These are phyloP conservation scores for Fragum fragum DNA, from an alignment of 2,888 invertebrate species.

Conservation along the genomic window DNA sequence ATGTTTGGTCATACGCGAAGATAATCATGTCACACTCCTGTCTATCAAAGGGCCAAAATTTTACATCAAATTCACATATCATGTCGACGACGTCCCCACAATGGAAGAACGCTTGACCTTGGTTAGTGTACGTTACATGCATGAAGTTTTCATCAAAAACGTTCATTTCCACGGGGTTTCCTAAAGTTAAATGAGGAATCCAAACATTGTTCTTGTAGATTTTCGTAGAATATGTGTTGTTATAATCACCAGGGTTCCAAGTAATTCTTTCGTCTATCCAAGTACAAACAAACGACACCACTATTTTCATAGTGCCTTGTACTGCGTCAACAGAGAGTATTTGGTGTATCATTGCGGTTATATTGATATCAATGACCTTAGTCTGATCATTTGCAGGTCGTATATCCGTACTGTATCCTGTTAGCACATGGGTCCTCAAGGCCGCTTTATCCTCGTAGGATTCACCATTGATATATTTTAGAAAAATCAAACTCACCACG, in stretches of 20 bases:
- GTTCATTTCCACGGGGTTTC: conserved; percentile 27
- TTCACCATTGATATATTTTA: neutral
- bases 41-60: conserved; percentile 59
- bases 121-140: conserved; percentile 19
- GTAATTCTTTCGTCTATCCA: conserved; percentile 43
- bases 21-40: conserved; percentile 40
- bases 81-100: conserved; percentile 31
- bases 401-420: conserved; percentile 35
- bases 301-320: conserved; percentile 22
- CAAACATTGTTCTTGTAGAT: conserved; percentile 36
- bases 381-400: conserved; percentile 38
- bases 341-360: conserved; percentile 23
- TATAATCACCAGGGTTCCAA: conserved; percentile 39
- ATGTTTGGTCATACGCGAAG: conserved; percentile 19
- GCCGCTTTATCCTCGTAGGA: conserved; percentile 27
- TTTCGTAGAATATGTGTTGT: conserved; percentile 13
- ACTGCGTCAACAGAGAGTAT: conserved; percentile 39
- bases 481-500: no score
- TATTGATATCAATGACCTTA: conserved; percentile 27
- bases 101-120: conserved; percentile 24
- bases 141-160: conserved; percentile 11
- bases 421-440: conserved; percentile 28
- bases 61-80: conserved; percentile 46
- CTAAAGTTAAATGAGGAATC: conserved; percentile 37
- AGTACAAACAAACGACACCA: neutral